Base-by-base conservation (phyloP, 2,888 invertebrate species). In the Oligia latruncula region DNA sequence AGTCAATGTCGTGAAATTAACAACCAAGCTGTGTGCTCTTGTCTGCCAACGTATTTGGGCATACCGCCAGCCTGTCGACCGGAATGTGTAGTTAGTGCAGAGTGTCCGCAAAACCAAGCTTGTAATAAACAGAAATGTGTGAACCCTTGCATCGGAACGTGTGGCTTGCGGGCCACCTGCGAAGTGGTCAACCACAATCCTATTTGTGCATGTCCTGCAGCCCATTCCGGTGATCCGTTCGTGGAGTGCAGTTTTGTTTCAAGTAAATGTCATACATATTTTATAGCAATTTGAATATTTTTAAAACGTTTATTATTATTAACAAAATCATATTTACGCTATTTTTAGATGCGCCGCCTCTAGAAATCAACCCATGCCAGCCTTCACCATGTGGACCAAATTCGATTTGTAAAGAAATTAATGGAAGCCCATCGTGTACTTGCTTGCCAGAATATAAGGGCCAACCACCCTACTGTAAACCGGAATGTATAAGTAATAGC, bases 311-410 rank as follows among this genome's bases (percentile, higher is more conserved):
- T 43, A 40, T 2, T 20, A 49, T 1, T 46, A 17, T 4, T 17
- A 49, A 58, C 23, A 9, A 23, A 49, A 52, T 43, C 13, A 23
- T 77, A 1, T 66, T 58, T 71, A 55, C 80, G 43, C 29, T 71
- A 76, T 74, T 35, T 95, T 80, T 85, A 96, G 96, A 89, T 91
- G 84, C 91, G 72, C 93, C 94, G 17, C 91, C 93, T 29, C 78
- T 92, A 55, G 86, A 87, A 73, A 93, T 97, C 74, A 97, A 98
- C 90, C 98, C 98, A 9, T 98, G 98, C 91, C 97, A 97, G 87
- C 98, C 98, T 70, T 98, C 98, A 73, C 98, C 98, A 0, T 98
- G 98, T 92, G 98, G 98, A 29, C 98, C 98, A 0, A 98, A 98
- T 91, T 97, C 98, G 2, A 97, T 98, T 92, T 98, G 98, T 90